phyloP scores from a whole-genome alignment of 2,888 invertebrate species.

The Lepetodrilus schrolli region DNA sequence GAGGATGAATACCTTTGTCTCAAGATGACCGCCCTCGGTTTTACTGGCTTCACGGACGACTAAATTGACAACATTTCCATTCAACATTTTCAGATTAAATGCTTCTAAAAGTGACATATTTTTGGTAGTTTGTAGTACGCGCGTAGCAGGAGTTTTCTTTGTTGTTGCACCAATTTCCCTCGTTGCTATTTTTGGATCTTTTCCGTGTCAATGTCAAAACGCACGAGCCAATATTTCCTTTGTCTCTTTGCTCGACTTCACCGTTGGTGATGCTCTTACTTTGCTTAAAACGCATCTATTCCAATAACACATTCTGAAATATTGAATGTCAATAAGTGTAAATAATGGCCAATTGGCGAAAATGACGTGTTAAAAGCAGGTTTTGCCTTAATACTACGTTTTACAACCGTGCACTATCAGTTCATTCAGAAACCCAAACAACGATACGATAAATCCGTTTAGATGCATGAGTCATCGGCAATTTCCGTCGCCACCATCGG shows the following conservation, averaged over 20 bases:
- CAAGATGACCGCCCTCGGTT: too few species aligned
- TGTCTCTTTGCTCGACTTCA: background rate
- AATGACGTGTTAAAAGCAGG: background rate
- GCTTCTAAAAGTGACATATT: background rate
- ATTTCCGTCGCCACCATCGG: conserved; percentile 56
- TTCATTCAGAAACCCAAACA: conserved; percentile 36
- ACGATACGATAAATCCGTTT: conserved; percentile 11
- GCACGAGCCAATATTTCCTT: conserved; percentile 13
- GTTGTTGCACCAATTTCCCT: conserved; percentile 30
- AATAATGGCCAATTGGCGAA: background rate
- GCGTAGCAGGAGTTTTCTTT: conserved; percentile 54
- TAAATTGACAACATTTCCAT: too few species aligned
- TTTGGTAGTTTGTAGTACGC: background rate
- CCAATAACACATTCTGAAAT: background rate
- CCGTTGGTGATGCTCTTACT: background rate
- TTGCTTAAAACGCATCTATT: background rate
- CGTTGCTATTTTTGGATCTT: conserved; percentile 27
- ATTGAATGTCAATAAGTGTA: background rate
- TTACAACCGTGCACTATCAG: conserved; percentile 19
- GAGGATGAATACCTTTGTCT: too few species aligned
- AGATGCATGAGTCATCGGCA: conserved; percentile 56
- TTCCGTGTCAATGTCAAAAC: conserved; percentile 13
- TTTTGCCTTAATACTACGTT: conserved; percentile 24
- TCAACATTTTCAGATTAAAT: background rate
- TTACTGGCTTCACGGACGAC: too few species aligned